Conservation (phyloP, 2,113 vertebrate species). For the Noctilio leporinus region DNA sequence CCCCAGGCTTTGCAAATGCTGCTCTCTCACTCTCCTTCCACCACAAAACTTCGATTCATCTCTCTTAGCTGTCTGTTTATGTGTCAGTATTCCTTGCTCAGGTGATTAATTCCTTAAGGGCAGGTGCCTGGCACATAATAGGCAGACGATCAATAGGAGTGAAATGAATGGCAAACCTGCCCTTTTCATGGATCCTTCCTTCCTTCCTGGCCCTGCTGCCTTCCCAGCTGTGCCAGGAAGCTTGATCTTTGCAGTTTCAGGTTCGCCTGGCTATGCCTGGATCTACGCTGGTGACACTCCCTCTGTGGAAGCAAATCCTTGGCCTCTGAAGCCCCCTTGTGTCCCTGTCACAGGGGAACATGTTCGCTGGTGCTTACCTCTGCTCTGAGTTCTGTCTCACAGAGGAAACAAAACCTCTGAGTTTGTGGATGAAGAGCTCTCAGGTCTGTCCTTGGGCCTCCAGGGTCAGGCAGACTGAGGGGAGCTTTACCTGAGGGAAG, state of each 20-base stretch:
- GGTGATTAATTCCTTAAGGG: neutral
- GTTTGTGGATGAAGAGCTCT: neutral
- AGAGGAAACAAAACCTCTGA: neutral
- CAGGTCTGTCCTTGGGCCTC: neutral
- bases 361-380: neutral
- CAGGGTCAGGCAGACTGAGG: neutral
- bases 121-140: fast-evolving
- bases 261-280: neutral
- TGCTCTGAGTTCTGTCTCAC: neutral
- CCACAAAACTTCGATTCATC: neutral
- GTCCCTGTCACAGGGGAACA: neutral
- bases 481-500: neutral
- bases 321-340: neutral
- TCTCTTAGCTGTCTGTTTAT: neutral
- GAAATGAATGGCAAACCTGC: neutral
- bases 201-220: neutral
- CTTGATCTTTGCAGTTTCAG: neutral
- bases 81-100: neutral
- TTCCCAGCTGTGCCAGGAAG: neutral
- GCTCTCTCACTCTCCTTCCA: neutral
- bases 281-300: neutral
- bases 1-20: too few species aligned
- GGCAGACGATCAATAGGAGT: neutral
- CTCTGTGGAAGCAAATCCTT: neutral
- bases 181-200: neutral